A percentile compares a stretch with the other conserved stretches of the same genome.
Evolutionary conservation across 2,113 vertebrate species (phyloP).

Genomic region (Mesitornis unicolor): DNA sequence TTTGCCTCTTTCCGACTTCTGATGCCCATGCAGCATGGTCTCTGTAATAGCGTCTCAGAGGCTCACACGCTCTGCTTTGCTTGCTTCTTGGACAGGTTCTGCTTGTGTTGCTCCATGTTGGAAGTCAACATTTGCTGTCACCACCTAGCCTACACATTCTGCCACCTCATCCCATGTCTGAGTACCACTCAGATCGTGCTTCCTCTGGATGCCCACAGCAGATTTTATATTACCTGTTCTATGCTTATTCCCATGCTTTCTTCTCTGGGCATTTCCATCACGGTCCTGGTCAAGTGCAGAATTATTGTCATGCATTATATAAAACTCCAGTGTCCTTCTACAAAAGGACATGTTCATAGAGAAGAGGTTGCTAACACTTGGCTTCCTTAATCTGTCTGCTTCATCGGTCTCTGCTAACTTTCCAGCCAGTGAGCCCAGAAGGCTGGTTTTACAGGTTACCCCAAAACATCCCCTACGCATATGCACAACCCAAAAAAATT

Average conservation of each 20-base stretch:
- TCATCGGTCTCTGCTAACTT: background rate
- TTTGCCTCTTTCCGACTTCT: background rate
- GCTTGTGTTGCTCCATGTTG: background rate
- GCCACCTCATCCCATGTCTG: background rate
- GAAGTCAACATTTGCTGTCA: background rate
- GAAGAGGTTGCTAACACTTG: background rate
- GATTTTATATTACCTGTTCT: background rate
- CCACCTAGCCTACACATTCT: background rate
- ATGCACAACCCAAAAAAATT: background rate
- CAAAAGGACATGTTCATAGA: background rate
- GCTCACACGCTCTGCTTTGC: background rate
- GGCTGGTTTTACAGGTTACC: background rate
- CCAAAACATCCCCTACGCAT: background rate
- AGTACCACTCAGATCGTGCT: background rate
- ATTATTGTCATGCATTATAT: background rate
- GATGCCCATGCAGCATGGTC: rapidly evolving
- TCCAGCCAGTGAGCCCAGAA: background rate
- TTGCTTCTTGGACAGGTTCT: background rate
- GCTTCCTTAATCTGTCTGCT: background rate
- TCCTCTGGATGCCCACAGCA: background rate
- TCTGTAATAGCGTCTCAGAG: background rate
- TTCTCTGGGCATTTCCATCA: background rate
- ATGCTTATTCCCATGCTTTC: background rate
- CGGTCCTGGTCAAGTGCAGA: background rate
- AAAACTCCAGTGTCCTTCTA: background rate